Evolutionary conservation across 2,797 vertebrate genomes (phyloP), one percentile per base, ranked within the genome.

Genomic region (Hyperoplus lanceolatus): DNA sequence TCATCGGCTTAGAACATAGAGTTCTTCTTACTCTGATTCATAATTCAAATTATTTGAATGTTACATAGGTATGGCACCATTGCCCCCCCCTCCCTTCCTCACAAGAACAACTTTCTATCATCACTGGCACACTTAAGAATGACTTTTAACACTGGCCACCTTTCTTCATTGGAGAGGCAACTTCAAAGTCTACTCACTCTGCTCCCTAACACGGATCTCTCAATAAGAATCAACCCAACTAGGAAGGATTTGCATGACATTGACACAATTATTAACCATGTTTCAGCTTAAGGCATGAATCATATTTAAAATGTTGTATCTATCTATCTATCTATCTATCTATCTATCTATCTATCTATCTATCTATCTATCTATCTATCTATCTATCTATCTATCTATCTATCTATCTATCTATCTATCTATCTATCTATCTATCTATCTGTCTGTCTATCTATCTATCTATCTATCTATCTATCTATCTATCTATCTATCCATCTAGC

Each of bases 41-140:
- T 96, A 94, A 96, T 96, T 96, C 90, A 96, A 93, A 94, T 94
- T 82, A 93, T 95, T 95, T 95, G 92, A 96, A 95, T 94, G 95
- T 95, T 95, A 94, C 94, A 94, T 95, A 92, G 92, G 87, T 92
- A 90, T 92, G 90, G 84, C 91, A 90, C 87, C 90, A 85, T 89
- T 87, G 87, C 73, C 83, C 79, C 80, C 70, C 77, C 29, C 29
- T 29, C 29, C 29, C 29, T 29, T 29, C 29, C 75, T 87, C 83
- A 81, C 77, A 82, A 81, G 84, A 89, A 86, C 84, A 90, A 87
- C 92, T 91, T 91, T 87, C 87, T 84, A 89, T 93, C 91, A 89
- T 87, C 88, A 91, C 82, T 81, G 87, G 79, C 85, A 84, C 87
- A 83, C 89, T 90, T 91, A 80, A 87, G 81, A 86, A 71, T 89